Evolutionary conservation across 2,797 vertebrate genomes (phyloP).

Genomic region (Lagocephalus sceleratus): DNA sequence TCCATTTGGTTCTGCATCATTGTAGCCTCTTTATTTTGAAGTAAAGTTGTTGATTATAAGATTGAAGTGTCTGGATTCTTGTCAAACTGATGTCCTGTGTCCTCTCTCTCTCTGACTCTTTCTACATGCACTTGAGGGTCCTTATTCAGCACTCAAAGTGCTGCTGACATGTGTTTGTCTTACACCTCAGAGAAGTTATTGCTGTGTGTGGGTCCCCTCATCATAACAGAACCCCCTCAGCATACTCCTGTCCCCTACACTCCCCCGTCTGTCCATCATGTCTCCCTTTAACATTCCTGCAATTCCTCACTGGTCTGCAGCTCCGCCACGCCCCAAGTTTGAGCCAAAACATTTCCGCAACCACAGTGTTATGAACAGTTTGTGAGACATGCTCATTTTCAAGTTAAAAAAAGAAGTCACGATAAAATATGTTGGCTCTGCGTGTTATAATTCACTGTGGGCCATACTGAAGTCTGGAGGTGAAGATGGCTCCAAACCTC

Average conservation of each 20-base stretch:
- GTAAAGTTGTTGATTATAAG: slow-evolving; percentile 55
- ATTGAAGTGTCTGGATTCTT: slow-evolving; percentile 39
- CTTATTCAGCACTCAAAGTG: slow-evolving; percentile 47
- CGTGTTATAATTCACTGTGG: slow-evolving; percentile 8
- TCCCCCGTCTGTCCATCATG: slow-evolving; percentile 40
- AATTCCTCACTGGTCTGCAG: slow-evolving; percentile 50
- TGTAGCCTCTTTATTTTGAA: slow-evolving; percentile 39
- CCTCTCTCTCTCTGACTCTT: slow-evolving; percentile 9
- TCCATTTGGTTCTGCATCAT: slow-evolving; percentile 1
- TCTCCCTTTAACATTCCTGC: slow-evolving; percentile 58
- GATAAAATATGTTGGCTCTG: slow-evolving; percentile 13
- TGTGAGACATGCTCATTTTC: slow-evolving; percentile 35
- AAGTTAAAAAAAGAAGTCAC: slow-evolving; percentile 16
- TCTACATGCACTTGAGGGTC: slow-evolving; percentile 16
- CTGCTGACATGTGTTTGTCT: slow-evolving; percentile 71
- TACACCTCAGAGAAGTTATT: slow-evolving; percentile 57
- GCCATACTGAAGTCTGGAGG: slow-evolving; percentile 1
- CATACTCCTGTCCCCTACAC: too few species aligned
- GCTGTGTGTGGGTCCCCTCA: slow-evolving; percentile 53
- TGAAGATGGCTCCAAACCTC: background rate
- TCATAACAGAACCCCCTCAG: slow-evolving; percentile 37
- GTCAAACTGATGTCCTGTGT: background rate
- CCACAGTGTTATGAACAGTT: slow-evolving; percentile 19
- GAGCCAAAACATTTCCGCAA: slow-evolving; percentile 33
- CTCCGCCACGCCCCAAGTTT: slow-evolving; percentile 42